Conservation (phyloP, 2,888 invertebrate genomes). For the Deroplatys truncata region DNA sequence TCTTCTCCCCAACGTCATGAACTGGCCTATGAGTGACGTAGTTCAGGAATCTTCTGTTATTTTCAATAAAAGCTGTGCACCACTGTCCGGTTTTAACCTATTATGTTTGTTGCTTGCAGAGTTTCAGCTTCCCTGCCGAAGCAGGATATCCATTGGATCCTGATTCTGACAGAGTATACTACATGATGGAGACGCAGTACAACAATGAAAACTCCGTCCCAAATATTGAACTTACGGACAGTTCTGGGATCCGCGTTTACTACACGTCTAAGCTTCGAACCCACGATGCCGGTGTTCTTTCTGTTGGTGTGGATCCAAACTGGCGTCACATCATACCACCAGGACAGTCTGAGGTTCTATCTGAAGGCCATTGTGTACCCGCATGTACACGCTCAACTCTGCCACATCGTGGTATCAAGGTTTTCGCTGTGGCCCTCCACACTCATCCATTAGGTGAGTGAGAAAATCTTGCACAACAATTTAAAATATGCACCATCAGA, state of each 20-base stretch:
- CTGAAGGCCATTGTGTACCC: constrained; percentile 66
- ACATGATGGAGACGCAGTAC: constrained; percentile 69
- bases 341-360: constrained; percentile 60
- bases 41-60: too few species aligned
- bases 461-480: background rate
- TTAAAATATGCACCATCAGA: background rate
- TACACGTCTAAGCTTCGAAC: constrained; percentile 61
- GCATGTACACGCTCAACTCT: constrained; percentile 64
- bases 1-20: too few species aligned
- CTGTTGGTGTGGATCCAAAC: constrained; percentile 64
- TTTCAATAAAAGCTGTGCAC: too few species aligned
- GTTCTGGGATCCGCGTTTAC: constrained; percentile 62
- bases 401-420: constrained; percentile 59
- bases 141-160: constrained; percentile 67
- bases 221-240: constrained; percentile 53
- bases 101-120: constrained; percentile 40
- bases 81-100: background rate
- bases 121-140: constrained; percentile 60
- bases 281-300: constrained; percentile 66
- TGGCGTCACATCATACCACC: constrained; percentile 71
- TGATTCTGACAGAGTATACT: constrained; percentile 54
- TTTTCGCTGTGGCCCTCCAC: constrained; percentile 67
- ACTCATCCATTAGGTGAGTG: constrained; percentile 49
- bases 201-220: constrained; percentile 47
- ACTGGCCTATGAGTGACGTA: too few species aligned